Evolutionary conservation across 2,888 invertebrate species (phyloP), one percentile per base, ranked within the genome.

Genomic region (Hylaea fasciaria): DNA sequence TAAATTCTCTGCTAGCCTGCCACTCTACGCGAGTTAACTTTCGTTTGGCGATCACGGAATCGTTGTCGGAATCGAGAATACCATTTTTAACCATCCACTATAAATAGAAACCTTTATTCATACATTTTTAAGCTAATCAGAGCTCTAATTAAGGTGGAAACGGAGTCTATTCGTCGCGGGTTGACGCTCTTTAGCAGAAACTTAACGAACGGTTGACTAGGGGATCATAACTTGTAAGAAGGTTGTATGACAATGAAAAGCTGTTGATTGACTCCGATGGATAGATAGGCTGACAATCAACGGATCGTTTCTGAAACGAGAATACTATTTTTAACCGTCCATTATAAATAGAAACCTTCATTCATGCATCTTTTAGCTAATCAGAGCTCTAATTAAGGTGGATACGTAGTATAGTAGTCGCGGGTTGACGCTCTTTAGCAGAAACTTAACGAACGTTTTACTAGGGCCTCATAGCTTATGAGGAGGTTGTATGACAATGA

Each of bases 371-470:
- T n/a, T 7, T 37, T 28, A 57, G 43, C 28, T 45, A 57, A 45
- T 39, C 16, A 39, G 16, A 57, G 69, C 45, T 64, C 65, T 56
- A 35, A 62, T 53, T 65, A 68, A 10, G 59, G n/a, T 64, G 62
- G 68, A 32, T 49, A 52, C 50, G 9, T 43, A 43, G 51, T 52
- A 48, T 13, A 60, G 44, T 46, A 40, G 47, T 29, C 40, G 57
- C 28, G 40, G 29, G 57, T 64, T 55, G 58, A 62, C 65, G 64
- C 66, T 69, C 72, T 73, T 74, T 79, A 77, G 77, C 76, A 80
- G 78, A 80, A 85, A 81, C 76, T 74, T 79, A 80, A 77, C 82
- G 78, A 81, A 78, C 73, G 69, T 70, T 72, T 68, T 54, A 84
- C 83, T 71, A 80, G 79, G 82, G 62, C 54, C 13, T 40, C 80